These are phyloP conservation scores for Oncorhynchus masou DNA, from an alignment of 2,113 vertebrate species.

Conservation along the genomic window DNA sequence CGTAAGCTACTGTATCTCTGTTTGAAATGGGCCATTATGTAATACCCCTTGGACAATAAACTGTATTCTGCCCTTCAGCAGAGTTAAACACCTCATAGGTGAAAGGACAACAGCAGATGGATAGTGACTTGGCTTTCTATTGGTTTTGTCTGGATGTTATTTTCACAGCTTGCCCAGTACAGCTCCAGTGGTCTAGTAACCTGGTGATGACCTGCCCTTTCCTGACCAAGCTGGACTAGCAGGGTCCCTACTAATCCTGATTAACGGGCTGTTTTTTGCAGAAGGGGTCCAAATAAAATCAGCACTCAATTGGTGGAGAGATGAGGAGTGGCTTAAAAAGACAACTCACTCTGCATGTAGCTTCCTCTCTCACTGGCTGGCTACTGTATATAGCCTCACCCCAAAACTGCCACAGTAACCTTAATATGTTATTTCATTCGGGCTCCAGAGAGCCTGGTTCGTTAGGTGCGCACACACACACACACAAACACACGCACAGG, in stretches of 20 bases:
- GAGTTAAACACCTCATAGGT: constrained; percentile 56
- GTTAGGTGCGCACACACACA: too few relatives aligned
- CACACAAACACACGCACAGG: background rate
- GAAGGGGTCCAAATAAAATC: constrained; percentile 17
- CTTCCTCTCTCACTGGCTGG: background rate
- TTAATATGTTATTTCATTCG: background rate
- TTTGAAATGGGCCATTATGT: too few relatives aligned
- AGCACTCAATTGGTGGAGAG: constrained; percentile 13
- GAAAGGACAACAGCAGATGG: constrained; percentile 39
- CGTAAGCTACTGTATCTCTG: too few relatives aligned
- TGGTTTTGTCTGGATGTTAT: constrained; percentile 11
- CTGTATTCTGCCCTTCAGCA: background rate
- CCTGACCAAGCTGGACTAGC: background rate
- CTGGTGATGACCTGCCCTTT: constrained; percentile 56
- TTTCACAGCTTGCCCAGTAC: constrained; percentile 29
- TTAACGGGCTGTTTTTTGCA: constrained; percentile 30
- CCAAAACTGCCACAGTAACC: background rate
- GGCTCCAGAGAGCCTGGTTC: background rate
- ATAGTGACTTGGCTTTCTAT: constrained; percentile 22
- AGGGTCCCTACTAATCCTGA: constrained; percentile 46
- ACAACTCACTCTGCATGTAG: background rate
- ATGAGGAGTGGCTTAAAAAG: constrained; percentile 4
- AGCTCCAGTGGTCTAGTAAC: constrained; percentile 58
- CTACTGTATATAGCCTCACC: background rate
- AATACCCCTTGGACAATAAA: too few relatives aligned